phyloP scores from a whole-genome alignment of 2,888 invertebrate genomes.

The Drepanosiphum platanoidis region DNA sequence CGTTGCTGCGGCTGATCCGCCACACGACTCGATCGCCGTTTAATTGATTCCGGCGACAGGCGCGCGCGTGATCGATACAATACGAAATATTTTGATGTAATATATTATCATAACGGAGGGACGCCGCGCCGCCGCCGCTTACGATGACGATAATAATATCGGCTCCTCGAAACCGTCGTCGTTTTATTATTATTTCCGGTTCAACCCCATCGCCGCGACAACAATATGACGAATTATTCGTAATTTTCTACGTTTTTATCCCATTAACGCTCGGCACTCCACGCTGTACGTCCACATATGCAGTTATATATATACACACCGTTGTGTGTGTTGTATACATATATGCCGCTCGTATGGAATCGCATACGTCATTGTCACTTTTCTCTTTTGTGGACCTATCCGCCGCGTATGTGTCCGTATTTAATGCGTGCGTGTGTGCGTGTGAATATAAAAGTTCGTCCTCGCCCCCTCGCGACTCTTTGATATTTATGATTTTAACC shows the following conservation, averaged over 20 bases:
- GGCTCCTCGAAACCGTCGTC: constrained; percentile 24
- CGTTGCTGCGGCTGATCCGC: too few relatives aligned
- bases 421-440: neutral
- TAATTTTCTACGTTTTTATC: constrained; percentile 47
- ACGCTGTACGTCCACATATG: too few relatives aligned
- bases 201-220: constrained; percentile 2
- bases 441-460: constrained; percentile 18
- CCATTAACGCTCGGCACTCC: constrained; percentile 37
- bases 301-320: too few relatives aligned
- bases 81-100: too few relatives aligned
- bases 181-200: constrained; percentile 7
- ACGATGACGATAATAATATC: neutral
- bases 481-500: constrained; percentile 57
- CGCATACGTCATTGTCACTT: constrained; percentile 60
- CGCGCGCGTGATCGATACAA: neutral
- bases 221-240: constrained; percentile 38
- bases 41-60: constrained; percentile 16
- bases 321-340: neutral
- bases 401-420: neutral
- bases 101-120: too few relatives aligned
- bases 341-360: constrained; percentile 30
- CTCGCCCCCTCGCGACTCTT: constrained; percentile 16
- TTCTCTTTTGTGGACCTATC: constrained; percentile 37
- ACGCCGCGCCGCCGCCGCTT: too few relatives aligned
- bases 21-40: neutral